Evolutionary conservation across 2,113 vertebrate genomes (phyloP).

Genomic region (Picathartes gymnocephalus): DNA sequence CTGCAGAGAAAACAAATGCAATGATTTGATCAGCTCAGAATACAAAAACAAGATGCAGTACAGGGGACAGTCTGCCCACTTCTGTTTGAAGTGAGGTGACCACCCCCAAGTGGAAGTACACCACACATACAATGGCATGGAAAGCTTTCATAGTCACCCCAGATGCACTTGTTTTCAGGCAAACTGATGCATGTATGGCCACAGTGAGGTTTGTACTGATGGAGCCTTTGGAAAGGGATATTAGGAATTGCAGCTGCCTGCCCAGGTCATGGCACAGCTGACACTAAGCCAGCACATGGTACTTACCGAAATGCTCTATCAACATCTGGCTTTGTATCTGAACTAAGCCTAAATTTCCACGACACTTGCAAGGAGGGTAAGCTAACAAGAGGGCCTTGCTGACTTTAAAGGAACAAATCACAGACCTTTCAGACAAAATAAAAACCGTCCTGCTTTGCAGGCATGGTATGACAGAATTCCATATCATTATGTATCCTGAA

Average conservation of each 20-base stretch:
- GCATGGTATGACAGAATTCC: neutral
- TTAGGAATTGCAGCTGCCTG: neutral
- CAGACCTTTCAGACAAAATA: neutral
- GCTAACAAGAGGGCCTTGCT: neutral
- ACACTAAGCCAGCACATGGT: neutral
- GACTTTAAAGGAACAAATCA: neutral
- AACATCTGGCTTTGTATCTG: neutral
- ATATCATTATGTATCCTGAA: neutral
- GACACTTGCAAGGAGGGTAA: fast-evolving
- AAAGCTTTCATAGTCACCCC: neutral
- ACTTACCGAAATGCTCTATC: neutral
- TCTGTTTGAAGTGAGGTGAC: neutral
- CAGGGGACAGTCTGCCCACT: neutral
- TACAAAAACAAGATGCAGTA: neutral
- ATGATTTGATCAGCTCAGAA: neutral
- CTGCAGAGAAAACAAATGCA: slow-evolving; percentile 54
- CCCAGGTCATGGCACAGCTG: neutral
- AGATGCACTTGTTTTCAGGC: neutral
- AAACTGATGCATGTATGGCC: neutral
- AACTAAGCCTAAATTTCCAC: neutral
- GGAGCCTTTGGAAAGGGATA: neutral
- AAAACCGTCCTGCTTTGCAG: neutral
- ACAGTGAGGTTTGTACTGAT: neutral
- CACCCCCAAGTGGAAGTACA: neutral
- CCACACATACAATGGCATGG: fast-evolving